These are phyloP conservation scores for Ctenodactylus gundi DNA, from an alignment of 2,113 vertebrate genomes.

Conservation along the genomic window DNA sequence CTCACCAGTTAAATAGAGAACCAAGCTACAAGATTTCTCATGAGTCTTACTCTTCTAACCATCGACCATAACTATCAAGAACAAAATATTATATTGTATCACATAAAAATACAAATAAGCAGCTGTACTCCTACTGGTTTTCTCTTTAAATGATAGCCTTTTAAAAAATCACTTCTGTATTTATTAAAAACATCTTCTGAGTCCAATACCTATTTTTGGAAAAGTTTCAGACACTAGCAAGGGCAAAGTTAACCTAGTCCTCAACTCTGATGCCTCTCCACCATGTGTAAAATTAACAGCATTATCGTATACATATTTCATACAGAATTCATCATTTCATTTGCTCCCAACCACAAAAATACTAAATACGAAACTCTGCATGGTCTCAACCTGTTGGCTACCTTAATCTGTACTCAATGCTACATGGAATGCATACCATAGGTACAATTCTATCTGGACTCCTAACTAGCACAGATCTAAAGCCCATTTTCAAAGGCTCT, in stretches of 20 bases:
- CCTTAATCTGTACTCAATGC: conserved; percentile 19
- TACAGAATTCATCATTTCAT: conserved; percentile 7
- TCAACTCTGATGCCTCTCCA: neutral
- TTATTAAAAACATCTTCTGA: conserved; percentile 45
- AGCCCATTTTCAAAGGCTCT: conserved; percentile 15
- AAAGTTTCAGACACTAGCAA: conserved; percentile 15
- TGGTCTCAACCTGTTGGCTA: neutral
- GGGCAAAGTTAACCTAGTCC: neutral
- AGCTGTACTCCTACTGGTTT: neutral
- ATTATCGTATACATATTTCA: neutral
- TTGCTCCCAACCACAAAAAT: neutral
- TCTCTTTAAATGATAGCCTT: neutral
- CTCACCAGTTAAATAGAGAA: neutral
- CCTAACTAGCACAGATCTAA: conserved; percentile 11
- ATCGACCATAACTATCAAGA: conserved; percentile 27
- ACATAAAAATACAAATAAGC: conserved; percentile 16
- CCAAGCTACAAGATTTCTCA: neutral
- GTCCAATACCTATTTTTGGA: neutral
- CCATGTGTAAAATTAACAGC: neutral
- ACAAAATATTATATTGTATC: neutral
- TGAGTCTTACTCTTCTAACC: neutral
- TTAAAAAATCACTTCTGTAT: neutral
- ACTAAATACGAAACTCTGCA: neutral
- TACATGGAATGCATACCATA: neutral
- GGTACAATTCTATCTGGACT: neutral